A percentile compares a stretch with the other conserved stretches of the same genome.
These are phyloP conservation scores for Sylvia borin DNA, from an alignment of 2,797 vertebrate genomes.

Conservation along the genomic window DNA sequence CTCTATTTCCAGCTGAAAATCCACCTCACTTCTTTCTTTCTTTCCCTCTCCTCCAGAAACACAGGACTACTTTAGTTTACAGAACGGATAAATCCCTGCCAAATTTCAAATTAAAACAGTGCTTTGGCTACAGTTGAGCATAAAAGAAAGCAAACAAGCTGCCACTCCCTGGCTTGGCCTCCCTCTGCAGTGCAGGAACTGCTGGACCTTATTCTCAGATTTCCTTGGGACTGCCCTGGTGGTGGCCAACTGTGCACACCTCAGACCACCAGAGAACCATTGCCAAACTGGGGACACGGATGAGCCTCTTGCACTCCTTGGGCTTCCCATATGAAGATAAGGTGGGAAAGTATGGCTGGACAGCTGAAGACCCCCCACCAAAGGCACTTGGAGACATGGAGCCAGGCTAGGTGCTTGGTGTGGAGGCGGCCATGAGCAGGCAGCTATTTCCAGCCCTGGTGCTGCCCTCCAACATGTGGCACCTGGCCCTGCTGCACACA, in stretches of 20 bases:
- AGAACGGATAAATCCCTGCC: slow-evolving; percentile 47
- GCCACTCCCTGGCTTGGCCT: neutral
- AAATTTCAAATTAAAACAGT: slow-evolving; percentile 57
- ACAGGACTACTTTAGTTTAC: neutral
- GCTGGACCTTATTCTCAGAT: neutral
- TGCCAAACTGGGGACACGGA: fast-evolving
- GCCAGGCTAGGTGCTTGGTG: neutral
- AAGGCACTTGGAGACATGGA: neutral
- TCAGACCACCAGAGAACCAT: neutral
- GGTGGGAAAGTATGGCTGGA: fast-evolving
- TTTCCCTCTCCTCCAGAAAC: slow-evolving; percentile 9
- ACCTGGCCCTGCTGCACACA: fast-evolving
- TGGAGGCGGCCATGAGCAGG: fast-evolving
- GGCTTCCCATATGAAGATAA: neutral
- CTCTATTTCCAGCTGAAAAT: slow-evolving; percentile 29
- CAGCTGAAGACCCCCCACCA: neutral
- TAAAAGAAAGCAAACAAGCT: slow-evolving; percentile 37
- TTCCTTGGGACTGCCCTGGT: neutral
- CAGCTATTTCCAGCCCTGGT: neutral
- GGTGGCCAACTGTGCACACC: fast-evolving
- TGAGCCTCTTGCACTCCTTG: neutral
- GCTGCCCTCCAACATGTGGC: neutral
- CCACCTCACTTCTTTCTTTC: slow-evolving; percentile 12
- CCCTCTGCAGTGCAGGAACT: neutral
- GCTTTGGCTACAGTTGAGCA: slow-evolving; percentile 37